Evolutionary conservation across 2,888 invertebrate species (phyloP), one percentile per base, ranked within the genome.

Genomic region (Cosmorhoe ocellata): DNA sequence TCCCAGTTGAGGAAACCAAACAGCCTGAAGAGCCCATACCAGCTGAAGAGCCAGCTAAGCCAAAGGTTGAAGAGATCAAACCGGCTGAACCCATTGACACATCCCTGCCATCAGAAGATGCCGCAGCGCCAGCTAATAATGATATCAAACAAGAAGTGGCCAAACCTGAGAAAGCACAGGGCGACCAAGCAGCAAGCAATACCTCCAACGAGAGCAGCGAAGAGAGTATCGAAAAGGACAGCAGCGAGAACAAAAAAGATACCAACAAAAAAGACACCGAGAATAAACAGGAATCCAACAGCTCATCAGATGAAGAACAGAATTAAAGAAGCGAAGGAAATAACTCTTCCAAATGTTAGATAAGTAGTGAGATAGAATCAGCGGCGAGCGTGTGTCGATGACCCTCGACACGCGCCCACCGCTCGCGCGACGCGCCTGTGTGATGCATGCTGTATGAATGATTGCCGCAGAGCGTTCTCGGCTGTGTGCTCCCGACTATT

Each of bases 371-470:
- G 65, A 67, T 65, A 64, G 47, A 58, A 59, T 61, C 46, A 74
- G 88, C 86, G 83, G 85, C 75, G 81, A 80, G 77, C 87, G 84
- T 84, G 88, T 82, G 87, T 90, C 90, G 86, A 88, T 86, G 59
- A 57, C 69, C 78, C 88, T 90, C 90, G 90, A 89, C 89, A 83
- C 84, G 85, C 88, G 80, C 76, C 82, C 79, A 59, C 85, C 82
- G 86, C 88, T 70, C 62, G 58, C 68, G 67, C 67, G 60, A 44
- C 46, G 61, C 58, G 63, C 66, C 66, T 56, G 61, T 53, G 68
- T 67, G 69, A 66, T 66, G 67, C 67, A 61, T 67, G 67, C 56
- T 56, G 64, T 61, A 64, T 68, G 68, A 65, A 70, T 61, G 59
- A 50, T 47, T 66, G 78, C 69, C 72, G 74, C 62, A 68, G 72